These are phyloP conservation scores for Calyptomena viridis DNA, from an alignment of 2,113 vertebrate species.

Conservation along the genomic window DNA sequence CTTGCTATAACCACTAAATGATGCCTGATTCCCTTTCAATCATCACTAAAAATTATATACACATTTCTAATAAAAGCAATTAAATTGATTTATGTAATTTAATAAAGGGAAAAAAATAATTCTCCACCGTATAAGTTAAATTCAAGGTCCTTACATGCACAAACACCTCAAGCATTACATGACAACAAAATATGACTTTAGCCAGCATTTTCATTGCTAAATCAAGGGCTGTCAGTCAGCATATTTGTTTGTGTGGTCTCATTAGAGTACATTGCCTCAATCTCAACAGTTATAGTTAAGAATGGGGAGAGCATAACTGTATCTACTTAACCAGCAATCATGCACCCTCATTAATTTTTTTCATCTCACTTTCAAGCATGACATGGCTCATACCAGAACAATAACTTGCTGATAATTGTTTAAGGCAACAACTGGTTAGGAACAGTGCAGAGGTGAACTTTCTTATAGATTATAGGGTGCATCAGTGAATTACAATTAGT, in stretches of 20 bases:
- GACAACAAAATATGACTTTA: slow-evolving; percentile 34
- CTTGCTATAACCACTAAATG: neutral
- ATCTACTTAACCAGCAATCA: slow-evolving; percentile 76
- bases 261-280: slow-evolving; percentile 57
- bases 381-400: slow-evolving; percentile 69
- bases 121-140: neutral
- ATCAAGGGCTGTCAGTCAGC: slow-evolving; percentile 68
- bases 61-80: neutral
- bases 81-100: neutral
- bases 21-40: neutral
- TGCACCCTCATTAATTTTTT: slow-evolving; percentile 74
- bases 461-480: slow-evolving; percentile 65
- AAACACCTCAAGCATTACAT: neutral
- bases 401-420: slow-evolving; percentile 76
- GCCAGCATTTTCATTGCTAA: slow-evolving; percentile 30
- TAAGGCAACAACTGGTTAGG: slow-evolving; percentile 78
- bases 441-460: slow-evolving; percentile 73
- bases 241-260: slow-evolving; percentile 65
- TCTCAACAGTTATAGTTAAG: slow-evolving; percentile 45
- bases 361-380: slow-evolving; percentile 72
- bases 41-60: neutral
- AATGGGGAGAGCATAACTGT: slow-evolving; percentile 66
- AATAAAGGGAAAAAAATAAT: neutral
- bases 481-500: slow-evolving; percentile 75
- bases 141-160: neutral